These are phyloP conservation scores for Antitype chi DNA, from an alignment of 2,888 invertebrate genomes.

Conservation along the genomic window DNA sequence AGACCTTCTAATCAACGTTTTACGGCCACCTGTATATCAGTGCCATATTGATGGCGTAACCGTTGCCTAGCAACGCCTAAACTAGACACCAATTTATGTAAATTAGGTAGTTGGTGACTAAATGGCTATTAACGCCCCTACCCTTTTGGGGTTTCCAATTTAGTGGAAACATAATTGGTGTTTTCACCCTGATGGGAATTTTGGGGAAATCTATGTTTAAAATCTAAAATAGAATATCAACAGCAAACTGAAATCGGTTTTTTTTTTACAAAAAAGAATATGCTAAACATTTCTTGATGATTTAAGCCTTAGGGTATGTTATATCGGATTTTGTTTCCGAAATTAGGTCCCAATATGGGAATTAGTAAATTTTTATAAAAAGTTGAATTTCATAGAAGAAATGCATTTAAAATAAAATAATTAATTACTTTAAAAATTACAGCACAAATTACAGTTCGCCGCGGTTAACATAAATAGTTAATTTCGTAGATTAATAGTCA, in stretches of 20 bases:
- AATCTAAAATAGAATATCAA: neutral
- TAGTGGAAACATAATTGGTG: slow-evolving; percentile 42
- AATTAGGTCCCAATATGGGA: too few species aligned
- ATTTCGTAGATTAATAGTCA: too few species aligned
- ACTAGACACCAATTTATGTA: slow-evolving; percentile 60
- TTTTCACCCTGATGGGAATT: slow-evolving; percentile 15
- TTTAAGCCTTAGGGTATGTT: too few species aligned
- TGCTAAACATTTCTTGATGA: neutral
- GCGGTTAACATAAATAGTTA: too few species aligned
- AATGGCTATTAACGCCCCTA: slow-evolving; percentile 49
- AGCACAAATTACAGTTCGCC: too few species aligned
- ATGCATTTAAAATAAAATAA: too few species aligned
- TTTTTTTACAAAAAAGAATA: neutral
- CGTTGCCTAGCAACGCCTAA: slow-evolving; percentile 67
- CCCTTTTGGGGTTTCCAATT: slow-evolving; percentile 38
- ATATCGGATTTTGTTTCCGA: too few species aligned
- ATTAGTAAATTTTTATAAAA: too few species aligned
- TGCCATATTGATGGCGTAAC: slow-evolving; percentile 61
- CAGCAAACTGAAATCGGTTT: neutral
- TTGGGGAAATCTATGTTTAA: neutral
- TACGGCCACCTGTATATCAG: slow-evolving; percentile 61
- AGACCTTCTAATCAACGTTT: slow-evolving; percentile 69
- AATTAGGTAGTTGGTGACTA: slow-evolving; percentile 60
- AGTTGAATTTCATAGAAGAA: too few species aligned
- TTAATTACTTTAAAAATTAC: too few species aligned